These are phyloP conservation scores for Cyprinodon variegatus DNA, from an alignment of 2,113 vertebrate genomes.

Conservation along the genomic window DNA sequence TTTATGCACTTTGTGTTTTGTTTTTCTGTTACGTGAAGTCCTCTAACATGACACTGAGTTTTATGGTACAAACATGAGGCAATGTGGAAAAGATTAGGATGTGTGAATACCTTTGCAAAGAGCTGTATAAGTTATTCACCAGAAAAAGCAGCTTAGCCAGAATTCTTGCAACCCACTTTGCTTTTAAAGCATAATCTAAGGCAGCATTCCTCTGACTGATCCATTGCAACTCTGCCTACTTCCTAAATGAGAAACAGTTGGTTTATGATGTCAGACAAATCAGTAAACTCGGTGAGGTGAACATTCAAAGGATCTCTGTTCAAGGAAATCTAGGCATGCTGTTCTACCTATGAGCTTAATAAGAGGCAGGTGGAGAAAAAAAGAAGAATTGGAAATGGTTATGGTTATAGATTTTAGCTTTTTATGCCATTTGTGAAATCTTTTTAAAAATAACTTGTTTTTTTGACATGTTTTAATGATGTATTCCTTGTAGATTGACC, in stretches of 20 bases:
- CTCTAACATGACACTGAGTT: neutral
- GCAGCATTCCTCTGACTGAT: neutral
- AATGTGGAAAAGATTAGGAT: neutral
- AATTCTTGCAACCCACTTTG: neutral
- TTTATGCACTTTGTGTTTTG: neutral
- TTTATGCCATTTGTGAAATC: neutral
- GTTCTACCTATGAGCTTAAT: neutral
- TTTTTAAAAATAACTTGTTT: neutral
- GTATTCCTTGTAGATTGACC: conserved; percentile 77
- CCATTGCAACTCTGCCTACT: neutral
- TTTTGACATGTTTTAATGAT: neutral
- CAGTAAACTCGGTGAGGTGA: neutral
- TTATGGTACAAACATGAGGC: neutral
- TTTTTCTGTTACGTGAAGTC: neutral
- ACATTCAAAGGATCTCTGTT: neutral
- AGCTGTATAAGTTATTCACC: neutral
- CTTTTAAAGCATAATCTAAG: neutral
- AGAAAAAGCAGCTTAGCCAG: neutral
- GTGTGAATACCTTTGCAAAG: neutral
- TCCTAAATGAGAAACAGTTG: neutral
- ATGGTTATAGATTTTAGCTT: neutral
- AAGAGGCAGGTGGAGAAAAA: neutral
- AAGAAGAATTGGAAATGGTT: neutral
- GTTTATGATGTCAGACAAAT: neutral
- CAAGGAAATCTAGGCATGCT: neutral